Evolutionary conservation across 2,888 invertebrate genomes (phyloP).

Genomic region (Xestoiulus laeticollis): DNA sequence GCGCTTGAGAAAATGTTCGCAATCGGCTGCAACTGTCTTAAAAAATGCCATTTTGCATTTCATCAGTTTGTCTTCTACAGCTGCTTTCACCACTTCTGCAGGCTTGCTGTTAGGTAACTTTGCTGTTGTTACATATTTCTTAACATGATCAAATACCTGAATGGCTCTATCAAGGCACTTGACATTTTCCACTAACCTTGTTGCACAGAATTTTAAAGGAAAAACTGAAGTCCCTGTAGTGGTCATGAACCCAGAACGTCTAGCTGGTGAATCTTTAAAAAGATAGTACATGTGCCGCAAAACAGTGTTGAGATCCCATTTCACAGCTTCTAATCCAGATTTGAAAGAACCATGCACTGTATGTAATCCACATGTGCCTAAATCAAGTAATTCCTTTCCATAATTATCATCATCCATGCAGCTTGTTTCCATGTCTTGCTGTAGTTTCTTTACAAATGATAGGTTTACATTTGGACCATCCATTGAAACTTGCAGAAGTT

Average conservation of each 20-base stretch:
- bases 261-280: neutral
- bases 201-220: slow-evolving; percentile 15
- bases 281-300: neutral
- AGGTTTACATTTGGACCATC: no score
- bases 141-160: neutral
- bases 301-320: neutral
- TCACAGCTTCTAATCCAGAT: slow-evolving; percentile 2
- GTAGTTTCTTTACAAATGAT: no score
- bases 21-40: neutral
- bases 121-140: neutral
- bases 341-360: slow-evolving; percentile 17
- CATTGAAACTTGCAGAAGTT: no score
- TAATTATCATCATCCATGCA: neutral
- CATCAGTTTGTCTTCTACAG: neutral
- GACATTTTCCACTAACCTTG: neutral
- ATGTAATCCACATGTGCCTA: slow-evolving; percentile 3
- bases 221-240: neutral
- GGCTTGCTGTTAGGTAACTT: neutral
- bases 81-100: neutral
- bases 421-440: no score
- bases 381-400: neutral
- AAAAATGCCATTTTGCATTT: neutral
- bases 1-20: neutral
- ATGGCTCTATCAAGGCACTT: neutral
- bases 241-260: neutral